Base-by-base conservation (phyloP, 2,113 vertebrate species). In the Mungos mungo region DNA sequence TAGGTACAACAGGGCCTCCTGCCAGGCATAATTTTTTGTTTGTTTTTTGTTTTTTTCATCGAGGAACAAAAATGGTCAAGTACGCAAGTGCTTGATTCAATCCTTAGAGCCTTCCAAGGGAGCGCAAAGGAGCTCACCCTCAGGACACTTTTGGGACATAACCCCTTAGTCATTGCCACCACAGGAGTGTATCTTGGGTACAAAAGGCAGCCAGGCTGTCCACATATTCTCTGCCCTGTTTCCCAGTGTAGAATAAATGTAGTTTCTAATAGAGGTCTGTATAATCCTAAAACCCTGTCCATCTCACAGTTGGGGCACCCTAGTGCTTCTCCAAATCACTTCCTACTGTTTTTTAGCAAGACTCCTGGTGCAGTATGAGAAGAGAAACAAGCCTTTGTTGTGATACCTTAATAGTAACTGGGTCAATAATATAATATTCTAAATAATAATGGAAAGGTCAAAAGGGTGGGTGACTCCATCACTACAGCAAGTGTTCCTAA, bases 391-490 rank as follows among this genome's bases (percentile, higher is more conserved):
- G 57, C 60, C 23, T 47, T 1, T 38, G n/a, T 72, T 66, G 16
- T 45, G 31, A 92, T 47, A 38, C 5, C 45, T 63, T 81, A 79
- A n/a, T 11, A 79, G 54, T 60, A 69, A 69, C 2, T 29, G 5
- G 87, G 19, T 23, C 27, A 18, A 85, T 31, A 79, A 35, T 12
- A 52, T 52, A 45, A 71, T 71, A 76, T 77, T 86, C 60, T 90
- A 47, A 72, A 38, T 38, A 45, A 82, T 52, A 97, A 94, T 79
- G n/a, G 54, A 89, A 41, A 90, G 45, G n/a, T 45, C 57, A 35
- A 10, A 82, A 74, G 65, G 68, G 47, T 52, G 65, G 11, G 50
- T 60, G n/a, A 41, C 74, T 50, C 57, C 38, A 47, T 35, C n/a
- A 18, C 19, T 15, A 19, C 4, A 31, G 38, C 21, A 71, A 81